Evolutionary conservation across 2,797 vertebrate species (phyloP).

Genomic region (Myotis planiceps): DNA sequence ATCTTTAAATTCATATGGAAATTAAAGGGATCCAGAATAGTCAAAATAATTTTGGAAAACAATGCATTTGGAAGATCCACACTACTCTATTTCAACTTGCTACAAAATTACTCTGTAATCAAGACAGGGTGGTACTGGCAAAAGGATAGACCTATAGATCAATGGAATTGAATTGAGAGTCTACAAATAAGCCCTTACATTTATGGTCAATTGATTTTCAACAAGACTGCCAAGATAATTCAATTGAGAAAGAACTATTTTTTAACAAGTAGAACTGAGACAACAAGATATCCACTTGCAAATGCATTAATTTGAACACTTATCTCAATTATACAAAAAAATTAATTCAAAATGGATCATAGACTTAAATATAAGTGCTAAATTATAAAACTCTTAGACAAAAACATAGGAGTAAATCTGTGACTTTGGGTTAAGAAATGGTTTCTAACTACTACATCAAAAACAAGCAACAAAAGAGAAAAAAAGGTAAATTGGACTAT

Average conservation of each 20-base stretch:
- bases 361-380: not conserved
- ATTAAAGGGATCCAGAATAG: conserved; percentile 29
- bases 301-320: not conserved
- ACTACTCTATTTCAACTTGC: conserved; percentile 19
- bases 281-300: not conserved
- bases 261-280: not conserved
- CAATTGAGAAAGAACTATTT: not conserved
- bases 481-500: not conserved
- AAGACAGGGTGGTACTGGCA: not conserved
- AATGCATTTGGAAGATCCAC: conserved; percentile 10
- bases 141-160: not conserved
- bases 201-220: conserved; percentile 13
- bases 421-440: not conserved
- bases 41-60: conserved; percentile 3
- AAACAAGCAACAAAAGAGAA: not conserved
- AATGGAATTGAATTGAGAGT: not conserved
- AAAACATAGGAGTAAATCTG: conserved; percentile 8
- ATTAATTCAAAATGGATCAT: conserved; percentile 23
- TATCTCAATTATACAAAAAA: conserved; percentile 6
- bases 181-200: not conserved
- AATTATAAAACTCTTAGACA: conserved; percentile 1
- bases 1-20: conserved; percentile 42
- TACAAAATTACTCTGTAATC: conserved; percentile 13
- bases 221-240: not conserved
- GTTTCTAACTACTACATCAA: not conserved